Base-by-base conservation (phyloP, 2,888 invertebrate genomes). In the Drosophila hawaiiensis region DNA sequence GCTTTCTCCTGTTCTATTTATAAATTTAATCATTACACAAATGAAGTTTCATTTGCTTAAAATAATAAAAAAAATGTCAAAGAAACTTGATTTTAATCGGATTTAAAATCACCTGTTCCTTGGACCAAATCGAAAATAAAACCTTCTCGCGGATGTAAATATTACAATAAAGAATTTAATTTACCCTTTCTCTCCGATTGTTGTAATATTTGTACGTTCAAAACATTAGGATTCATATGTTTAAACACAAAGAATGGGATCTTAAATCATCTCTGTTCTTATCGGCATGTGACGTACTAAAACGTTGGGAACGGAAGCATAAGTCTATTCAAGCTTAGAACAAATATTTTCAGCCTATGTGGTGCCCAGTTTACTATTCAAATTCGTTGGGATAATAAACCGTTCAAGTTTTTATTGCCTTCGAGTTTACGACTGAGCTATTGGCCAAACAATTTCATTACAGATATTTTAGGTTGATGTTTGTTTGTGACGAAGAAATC, bases 401-500 rank as follows among this genome's bases (percentile, higher is more conserved):
- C 69, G 55, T 69, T 78, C 28, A 37, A 79, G 67, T 70, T 88
- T 77, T 72, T 79, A 77, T 60, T 53, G 70, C 70, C 69, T 67
- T 55, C 62, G 68, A 72, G 47, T 86, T 84, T 79, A 88, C 84
- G 89, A 86, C 76, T 67, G 28, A 9, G 47, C 47, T 9, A 83
- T 88, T 73, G 81, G 67, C 58, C 70, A 61, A 73, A 72, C 63
- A 68, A 69, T 78, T 58, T 56, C 55, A 53, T 72, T 29, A 67
- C 67, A 71, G 53, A 64, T 71, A 62, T 80, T 69, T 56, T 31
- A 62, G 47, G 53, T 47, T 31, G 25, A 64, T 52, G 41, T 37
- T 37, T 22, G 66, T 78, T 80, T 71, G 76, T 74, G 67, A 16
- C 16, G 14, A 74, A 71, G 61, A 68, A 68, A 61, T 58, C 64